Conservation (phyloP, 2,888 invertebrate genomes). For the Gnatocerus cornutus region DNA sequence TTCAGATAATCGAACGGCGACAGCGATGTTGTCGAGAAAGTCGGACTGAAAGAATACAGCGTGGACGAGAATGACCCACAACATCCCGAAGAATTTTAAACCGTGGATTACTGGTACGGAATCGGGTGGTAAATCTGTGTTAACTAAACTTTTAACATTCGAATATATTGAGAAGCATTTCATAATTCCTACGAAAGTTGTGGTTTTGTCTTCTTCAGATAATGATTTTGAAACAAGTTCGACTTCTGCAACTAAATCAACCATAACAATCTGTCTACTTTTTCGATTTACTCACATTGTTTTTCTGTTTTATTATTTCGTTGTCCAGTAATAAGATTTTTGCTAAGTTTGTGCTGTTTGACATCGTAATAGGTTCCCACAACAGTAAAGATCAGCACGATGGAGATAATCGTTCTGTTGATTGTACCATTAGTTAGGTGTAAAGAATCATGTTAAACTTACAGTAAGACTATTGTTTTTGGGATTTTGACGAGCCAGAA, state of each 20-base stretch:
- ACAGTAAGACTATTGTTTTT: constrained; percentile 67
- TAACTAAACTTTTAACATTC: constrained; percentile 70
- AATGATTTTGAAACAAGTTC: constrained; percentile 51
- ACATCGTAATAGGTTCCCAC: constrained; percentile 56
- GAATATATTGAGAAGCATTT: constrained; percentile 73
- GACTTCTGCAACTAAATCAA: constrained; percentile 51
- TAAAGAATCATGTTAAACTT: constrained; percentile 52
- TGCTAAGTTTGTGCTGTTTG: constrained; percentile 52
- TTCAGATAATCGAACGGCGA: constrained; percentile 66
- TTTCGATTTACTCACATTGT: neutral
- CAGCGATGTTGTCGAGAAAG: constrained; percentile 67
- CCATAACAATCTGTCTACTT: neutral
- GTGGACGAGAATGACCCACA: constrained; percentile 75
- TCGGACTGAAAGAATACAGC: constrained; percentile 69
- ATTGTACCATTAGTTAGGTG: neutral
- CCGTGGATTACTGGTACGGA: constrained; percentile 72
- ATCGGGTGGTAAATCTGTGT: constrained; percentile 64
- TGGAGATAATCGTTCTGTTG: constrained; percentile 3
- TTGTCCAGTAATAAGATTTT: constrained; percentile 50
- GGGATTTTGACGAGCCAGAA: constrained; percentile 63
- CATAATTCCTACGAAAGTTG: constrained; percentile 60
- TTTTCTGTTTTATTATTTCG: constrained; percentile 37
- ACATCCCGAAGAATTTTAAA: constrained; percentile 73
- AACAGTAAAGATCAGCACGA: constrained; percentile 58
- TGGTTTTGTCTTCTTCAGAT: constrained; percentile 45